phyloP scores from a whole-genome alignment of 2,113 vertebrate genomes.

The Bostrychus sinensis region DNA sequence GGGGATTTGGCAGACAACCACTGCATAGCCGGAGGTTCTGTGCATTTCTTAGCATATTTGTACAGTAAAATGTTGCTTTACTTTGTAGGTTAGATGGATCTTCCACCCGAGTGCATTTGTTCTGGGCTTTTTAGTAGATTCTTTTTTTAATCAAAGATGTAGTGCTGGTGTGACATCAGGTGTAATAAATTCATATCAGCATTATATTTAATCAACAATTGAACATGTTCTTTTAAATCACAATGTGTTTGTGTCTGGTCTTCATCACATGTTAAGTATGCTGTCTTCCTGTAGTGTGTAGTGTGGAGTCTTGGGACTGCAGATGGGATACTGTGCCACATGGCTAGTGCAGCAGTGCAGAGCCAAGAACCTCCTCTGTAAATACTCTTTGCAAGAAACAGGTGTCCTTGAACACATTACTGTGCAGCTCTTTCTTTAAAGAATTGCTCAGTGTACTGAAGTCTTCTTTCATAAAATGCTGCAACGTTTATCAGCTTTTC shows the following conservation, averaged over 20 bases:
- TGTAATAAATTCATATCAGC: conserved; percentile 46
- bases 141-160: conserved; percentile 33
- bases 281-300: conserved; percentile 18
- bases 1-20: conserved; percentile 33
- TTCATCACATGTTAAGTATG: conserved; percentile 29
- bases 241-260: conserved; percentile 27
- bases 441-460: conserved; percentile 43
- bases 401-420: conserved; percentile 69
- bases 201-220: neutral
- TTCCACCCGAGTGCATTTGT: conserved; percentile 45
- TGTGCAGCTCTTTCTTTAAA: conserved; percentile 38
- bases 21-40: conserved; percentile 34
- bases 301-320: neutral
- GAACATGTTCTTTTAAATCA: neutral
- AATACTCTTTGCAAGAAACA: conserved; percentile 45
- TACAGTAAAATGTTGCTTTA: conserved; percentile 43
- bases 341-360: conserved; percentile 29
- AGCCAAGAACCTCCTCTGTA: conserved; percentile 40
- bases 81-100: conserved; percentile 26
- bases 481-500: conserved; percentile 38
- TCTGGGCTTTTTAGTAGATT: conserved; percentile 42
- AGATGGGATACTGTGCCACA: conserved; percentile 16
- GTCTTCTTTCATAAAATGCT: conserved; percentile 25
- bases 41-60: conserved; percentile 58
- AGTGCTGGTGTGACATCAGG: conserved; percentile 24